Percentiles rank a stretch among this genome's conserved stretches.
phyloP scores from a whole-genome alignment of 1,140 invertebrate species.

The Pectinophora gossypiella region DNA sequence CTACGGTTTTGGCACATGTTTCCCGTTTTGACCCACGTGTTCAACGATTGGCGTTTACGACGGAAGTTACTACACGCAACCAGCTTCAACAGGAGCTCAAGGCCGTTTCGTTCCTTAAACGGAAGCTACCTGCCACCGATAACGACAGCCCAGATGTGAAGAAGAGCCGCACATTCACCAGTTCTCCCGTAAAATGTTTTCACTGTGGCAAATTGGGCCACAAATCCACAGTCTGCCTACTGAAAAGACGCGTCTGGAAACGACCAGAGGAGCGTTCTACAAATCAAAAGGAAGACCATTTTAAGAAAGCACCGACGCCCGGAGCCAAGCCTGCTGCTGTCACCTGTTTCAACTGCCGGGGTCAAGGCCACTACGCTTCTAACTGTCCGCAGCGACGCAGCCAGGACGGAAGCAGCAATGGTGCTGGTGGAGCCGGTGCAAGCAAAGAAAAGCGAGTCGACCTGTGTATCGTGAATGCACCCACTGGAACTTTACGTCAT shows the following conservation, averaged over 20 bases:
- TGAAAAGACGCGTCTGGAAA: background rate
- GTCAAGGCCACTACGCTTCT: background rate
- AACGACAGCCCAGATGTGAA: background rate
- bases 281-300: background rate
- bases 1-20: slow-evolving; percentile 1
- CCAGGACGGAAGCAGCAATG: background rate
- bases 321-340: background rate
- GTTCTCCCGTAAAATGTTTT: background rate
- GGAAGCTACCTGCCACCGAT: background rate
- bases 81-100: background rate
- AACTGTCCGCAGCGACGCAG: background rate
- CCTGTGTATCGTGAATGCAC: background rate
- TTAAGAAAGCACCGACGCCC: background rate
- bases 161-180: background rate
- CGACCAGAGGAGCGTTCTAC: background rate
- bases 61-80: background rate
- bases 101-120: background rate
- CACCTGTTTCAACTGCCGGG: slow-evolving; percentile 1
- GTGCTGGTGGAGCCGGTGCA: background rate
- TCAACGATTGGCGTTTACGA: background rate
- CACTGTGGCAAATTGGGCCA: background rate
- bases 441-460: background rate
- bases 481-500: background rate
- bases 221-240: background rate
- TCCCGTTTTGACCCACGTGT: background rate